phyloP scores from a whole-genome alignment of 2,888 invertebrate species.

The Pristionchus arcanus region DNA sequence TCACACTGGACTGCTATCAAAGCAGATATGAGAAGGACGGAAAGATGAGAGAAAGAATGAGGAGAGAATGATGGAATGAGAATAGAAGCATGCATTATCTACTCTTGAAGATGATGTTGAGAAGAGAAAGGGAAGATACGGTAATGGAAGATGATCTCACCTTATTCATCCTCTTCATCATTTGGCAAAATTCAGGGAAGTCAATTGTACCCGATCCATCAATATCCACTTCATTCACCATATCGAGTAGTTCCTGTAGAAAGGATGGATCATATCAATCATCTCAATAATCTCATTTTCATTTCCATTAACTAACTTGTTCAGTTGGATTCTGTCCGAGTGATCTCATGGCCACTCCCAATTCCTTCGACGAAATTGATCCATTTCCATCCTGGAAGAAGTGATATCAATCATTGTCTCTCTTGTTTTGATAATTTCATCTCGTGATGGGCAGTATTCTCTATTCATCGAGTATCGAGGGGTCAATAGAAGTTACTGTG shows the following conservation, averaged over 20 bases:
- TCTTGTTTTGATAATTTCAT: neutral
- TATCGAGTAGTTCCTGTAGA: conserved; percentile 76
- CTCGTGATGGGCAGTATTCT: conserved; percentile 3
- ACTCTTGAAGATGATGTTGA: neutral
- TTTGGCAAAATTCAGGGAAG: conserved; percentile 79
- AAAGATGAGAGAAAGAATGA: neutral
- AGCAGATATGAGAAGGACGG: conserved; percentile 21
- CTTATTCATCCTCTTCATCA: conserved; percentile 79
- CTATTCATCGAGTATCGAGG: neutral
- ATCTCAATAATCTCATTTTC: neutral
- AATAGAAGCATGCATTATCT: neutral
- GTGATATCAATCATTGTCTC: conserved; percentile 2
- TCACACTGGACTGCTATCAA: conserved; percentile 6
- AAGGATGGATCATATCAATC: neutral
- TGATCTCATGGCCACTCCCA: conserved; percentile 80
- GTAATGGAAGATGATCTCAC: conserved; percentile 46
- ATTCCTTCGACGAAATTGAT: conserved; percentile 79
- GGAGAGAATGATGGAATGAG: neutral
- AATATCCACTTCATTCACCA: conserved; percentile 79
- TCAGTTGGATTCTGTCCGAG: conserved; percentile 81
- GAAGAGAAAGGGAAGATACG: neutral
- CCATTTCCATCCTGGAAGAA: conserved; percentile 79
- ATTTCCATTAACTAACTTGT: conserved; percentile 69
- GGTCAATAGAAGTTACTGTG: neutral
- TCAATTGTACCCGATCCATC: conserved; percentile 78